Percentiles rank a stretch among this genome's conserved stretches.
Conservation (phyloP, 1,140 invertebrate genomes). For the Camponotus vicinus region DNA sequence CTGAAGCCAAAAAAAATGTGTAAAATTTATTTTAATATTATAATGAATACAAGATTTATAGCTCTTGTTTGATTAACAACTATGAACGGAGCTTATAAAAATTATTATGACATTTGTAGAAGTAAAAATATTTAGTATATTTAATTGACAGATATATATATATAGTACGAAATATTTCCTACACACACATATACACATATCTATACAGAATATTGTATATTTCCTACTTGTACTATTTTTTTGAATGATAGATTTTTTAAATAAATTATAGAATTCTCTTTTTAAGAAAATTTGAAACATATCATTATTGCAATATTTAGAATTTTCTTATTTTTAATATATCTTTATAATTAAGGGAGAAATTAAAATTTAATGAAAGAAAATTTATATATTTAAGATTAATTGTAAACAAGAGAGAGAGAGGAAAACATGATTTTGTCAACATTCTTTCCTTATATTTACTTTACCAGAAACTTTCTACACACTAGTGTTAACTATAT, state of each 20-base stretch:
- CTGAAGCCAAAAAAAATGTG: constrained; percentile 48
- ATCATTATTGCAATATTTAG: background rate
- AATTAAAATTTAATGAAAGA: background rate
- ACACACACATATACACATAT: too few species aligned
- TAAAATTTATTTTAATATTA: background rate
- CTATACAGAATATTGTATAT: background rate
- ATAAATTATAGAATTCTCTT: background rate
- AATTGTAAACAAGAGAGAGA: background rate
- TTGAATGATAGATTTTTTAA: background rate
- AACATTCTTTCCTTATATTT: background rate
- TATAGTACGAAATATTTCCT: constrained; percentile 4
- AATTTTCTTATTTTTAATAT: background rate
- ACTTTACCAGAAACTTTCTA: background rate
- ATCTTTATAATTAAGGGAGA: background rate
- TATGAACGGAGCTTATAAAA: background rate
- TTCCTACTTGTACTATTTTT: background rate
- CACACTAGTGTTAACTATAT: background rate
- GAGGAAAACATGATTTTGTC: background rate
- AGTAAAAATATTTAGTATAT: too few species aligned
- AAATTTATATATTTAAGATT: background rate
- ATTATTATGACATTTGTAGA: background rate
- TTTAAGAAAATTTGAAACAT: background rate
- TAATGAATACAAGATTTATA: background rate
- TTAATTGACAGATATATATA: background rate
- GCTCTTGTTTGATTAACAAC: background rate